Conservation (phyloP, 2,888 invertebrate genomes). For the Plebejus argus region DNA sequence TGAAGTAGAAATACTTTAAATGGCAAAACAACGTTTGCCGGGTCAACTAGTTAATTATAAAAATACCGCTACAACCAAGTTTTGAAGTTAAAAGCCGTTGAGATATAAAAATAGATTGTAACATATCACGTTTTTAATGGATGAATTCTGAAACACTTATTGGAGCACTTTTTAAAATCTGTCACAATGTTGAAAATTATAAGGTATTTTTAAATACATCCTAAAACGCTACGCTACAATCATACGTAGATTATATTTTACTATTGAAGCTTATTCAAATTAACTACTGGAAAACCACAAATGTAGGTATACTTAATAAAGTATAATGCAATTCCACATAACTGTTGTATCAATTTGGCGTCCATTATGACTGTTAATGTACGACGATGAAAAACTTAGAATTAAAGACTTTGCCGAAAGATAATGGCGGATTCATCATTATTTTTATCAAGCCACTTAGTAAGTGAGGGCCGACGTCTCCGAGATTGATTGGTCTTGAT, state of each 20-base stretch:
- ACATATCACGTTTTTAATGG: neutral
- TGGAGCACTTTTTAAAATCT: no score
- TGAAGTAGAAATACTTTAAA: no score
- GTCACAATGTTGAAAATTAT: no score
- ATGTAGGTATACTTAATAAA: neutral
- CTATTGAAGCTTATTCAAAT: neutral
- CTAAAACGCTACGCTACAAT: no score
- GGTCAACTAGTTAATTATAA: no score
- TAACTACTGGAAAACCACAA: neutral
- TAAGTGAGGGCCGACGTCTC: neutral
- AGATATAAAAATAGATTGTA: neutral
- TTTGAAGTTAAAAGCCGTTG: neutral
- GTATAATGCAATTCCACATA: neutral
- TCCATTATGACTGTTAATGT: constrained; percentile 8
- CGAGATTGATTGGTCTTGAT: constrained; percentile 14
- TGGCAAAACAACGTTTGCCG: no score
- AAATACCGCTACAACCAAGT: constrained; percentile 30
- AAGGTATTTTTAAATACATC: no score
- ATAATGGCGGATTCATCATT: constrained; percentile 10
- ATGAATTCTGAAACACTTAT: neutral
- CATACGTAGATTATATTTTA: neutral
- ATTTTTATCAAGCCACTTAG: constrained; percentile 19
- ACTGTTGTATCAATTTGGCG: constrained; percentile 6
- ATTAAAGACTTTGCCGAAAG: constrained; percentile 17
- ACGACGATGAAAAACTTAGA: constrained; percentile 8